These are phyloP conservation scores for Anastrepha obliqua DNA, from an alignment of 1,140 invertebrate species.

Conservation along the genomic window DNA sequence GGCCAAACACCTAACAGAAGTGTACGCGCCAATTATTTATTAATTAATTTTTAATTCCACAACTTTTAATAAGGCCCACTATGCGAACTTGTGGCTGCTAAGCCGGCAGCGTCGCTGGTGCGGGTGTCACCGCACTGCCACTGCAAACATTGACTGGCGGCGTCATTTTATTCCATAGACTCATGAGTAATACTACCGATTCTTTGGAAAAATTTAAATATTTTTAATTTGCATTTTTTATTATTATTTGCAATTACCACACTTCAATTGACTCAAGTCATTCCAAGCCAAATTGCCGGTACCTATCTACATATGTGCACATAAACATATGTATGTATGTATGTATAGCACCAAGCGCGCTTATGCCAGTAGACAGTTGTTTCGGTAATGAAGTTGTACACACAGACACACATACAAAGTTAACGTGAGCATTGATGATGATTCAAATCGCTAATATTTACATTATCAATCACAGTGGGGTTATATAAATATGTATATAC, in stretches of 20 bases:
- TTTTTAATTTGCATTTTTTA: constrained; percentile 51
- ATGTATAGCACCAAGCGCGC: too few species aligned
- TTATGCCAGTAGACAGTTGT: too few species aligned
- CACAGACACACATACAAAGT: not conserved
- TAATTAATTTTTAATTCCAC: too few species aligned
- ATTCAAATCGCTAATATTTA: constrained; percentile 11
- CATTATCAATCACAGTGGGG: constrained; percentile 16
- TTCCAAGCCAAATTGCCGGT: not conserved
- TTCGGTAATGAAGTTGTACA: constrained; percentile 2
- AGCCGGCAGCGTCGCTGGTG: not conserved
- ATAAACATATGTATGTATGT: not conserved
- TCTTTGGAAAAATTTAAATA: constrained; percentile 50
- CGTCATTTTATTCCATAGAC: not conserved
- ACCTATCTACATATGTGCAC: not conserved
- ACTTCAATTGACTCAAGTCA: constrained; percentile 48
- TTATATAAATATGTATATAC: not conserved
- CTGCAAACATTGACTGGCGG: constrained; percentile 27
- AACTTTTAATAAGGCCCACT: not conserved
- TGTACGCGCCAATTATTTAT: too few species aligned
- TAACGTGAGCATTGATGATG: not conserved
- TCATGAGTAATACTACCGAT: not conserved
- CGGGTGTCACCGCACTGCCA: constrained; percentile 1
- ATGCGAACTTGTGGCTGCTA: not conserved
- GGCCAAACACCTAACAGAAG: too few species aligned
- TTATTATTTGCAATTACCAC: constrained; percentile 43